Conservation (phyloP, 2,797 vertebrate species). For the Amblyraja radiata region DNA sequence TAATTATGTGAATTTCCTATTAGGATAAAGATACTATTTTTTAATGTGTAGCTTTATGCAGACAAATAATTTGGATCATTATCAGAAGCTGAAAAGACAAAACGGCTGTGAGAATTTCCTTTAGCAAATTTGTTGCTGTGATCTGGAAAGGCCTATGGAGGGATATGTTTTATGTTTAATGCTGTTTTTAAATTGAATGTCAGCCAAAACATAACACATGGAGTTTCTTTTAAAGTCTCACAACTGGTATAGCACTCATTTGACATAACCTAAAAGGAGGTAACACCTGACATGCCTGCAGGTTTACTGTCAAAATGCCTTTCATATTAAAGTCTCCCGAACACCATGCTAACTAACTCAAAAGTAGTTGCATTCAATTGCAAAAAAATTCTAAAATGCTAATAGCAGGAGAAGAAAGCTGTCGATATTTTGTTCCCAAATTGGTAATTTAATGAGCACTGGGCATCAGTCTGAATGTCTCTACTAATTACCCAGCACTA, state of each 20-base stretch:
- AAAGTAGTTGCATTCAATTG: slow-evolving; percentile 11
- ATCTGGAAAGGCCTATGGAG: not conserved
- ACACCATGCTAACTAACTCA: slow-evolving; percentile 3
- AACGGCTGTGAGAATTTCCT: not conserved
- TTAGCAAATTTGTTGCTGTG: not conserved
- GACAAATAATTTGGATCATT: not conserved
- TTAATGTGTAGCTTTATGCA: not conserved
- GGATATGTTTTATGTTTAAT: not conserved
- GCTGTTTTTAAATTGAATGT: not conserved
- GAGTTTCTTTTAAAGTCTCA: not conserved
- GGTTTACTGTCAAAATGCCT: slow-evolving; percentile 18
- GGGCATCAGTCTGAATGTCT: not conserved
- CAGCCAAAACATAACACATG: too few species aligned
- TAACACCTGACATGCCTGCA: not conserved
- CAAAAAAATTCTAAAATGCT: slow-evolving; percentile 18
- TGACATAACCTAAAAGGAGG: not conserved
- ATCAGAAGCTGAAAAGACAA: not conserved
- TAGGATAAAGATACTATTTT: not conserved
- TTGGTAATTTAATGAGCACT: slow-evolving; percentile 17
- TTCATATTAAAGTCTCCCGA: not conserved
- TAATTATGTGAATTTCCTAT: not conserved
- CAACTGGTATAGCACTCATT: not conserved
- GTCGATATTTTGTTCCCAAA: slow-evolving; percentile 10
- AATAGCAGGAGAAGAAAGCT: slow-evolving; percentile 21
- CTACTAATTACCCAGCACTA: slow-evolving; percentile 9